These are phyloP conservation scores for Caenorhabditis sp. DNA, from an alignment of 2,888 invertebrate genomes.

Conservation along the genomic window DNA sequence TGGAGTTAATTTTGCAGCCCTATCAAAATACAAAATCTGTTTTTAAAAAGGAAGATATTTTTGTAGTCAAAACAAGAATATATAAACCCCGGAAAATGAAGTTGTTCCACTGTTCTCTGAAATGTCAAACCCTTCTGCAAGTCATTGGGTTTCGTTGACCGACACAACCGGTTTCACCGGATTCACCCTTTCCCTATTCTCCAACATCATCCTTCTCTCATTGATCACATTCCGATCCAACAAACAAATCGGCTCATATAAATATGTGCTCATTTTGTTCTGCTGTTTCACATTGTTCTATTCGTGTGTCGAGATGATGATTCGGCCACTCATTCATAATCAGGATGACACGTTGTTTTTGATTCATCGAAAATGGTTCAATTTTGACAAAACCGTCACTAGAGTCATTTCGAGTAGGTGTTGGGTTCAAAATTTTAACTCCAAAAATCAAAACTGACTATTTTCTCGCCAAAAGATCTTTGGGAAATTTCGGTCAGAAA, in stretches of 20 bases:
- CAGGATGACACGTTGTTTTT: slow-evolving; percentile 24
- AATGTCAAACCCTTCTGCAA: background rate
- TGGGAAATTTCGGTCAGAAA: too few species aligned
- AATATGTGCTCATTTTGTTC: slow-evolving; percentile 13
- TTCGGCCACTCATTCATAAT: slow-evolving; percentile 17
- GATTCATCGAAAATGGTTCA: slow-evolving; percentile 19
- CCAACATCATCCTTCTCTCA: background rate
- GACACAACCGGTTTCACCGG: background rate
- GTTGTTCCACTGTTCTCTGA: too few species aligned
- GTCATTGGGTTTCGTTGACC: background rate
- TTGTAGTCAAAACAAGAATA: too few species aligned
- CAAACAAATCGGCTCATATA: slow-evolving; percentile 10
- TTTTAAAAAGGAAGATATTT: too few species aligned
- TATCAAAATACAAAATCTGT: too few species aligned
- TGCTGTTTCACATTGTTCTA: slow-evolving; percentile 28
- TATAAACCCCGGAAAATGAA: too few species aligned
- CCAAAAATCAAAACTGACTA: too few species aligned
- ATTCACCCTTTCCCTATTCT: background rate
- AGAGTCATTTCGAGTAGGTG: too few species aligned
- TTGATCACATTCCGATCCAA: background rate
- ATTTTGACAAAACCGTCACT: background rate
- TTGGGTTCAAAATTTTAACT: too few species aligned
- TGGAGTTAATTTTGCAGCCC: too few species aligned
- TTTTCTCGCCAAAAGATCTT: too few species aligned
- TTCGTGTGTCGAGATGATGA: slow-evolving; percentile 15